phyloP scores from a whole-genome alignment of 2,888 invertebrate genomes.

The Homarus gammarus region DNA sequence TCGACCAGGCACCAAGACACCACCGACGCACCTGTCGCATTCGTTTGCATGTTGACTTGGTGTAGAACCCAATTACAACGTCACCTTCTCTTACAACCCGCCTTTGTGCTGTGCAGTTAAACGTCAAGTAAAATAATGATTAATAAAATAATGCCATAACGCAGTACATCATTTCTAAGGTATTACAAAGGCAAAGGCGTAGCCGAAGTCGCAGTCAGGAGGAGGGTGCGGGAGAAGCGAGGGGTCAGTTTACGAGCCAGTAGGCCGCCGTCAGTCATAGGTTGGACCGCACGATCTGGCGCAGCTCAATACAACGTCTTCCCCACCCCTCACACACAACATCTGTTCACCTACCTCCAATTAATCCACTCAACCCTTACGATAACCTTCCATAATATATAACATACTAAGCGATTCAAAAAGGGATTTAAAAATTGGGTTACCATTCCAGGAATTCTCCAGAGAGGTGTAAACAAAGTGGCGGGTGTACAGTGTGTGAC shows the following conservation, averaged over 20 bases:
- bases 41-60: neutral
- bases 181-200: neutral
- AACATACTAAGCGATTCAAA: neutral
- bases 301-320: constrained; percentile 44
- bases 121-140: neutral
- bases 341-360: constrained; percentile 27
- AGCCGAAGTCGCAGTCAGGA: constrained; percentile 29
- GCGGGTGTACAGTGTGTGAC: neutral
- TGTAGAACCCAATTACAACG: neutral
- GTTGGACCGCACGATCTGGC: constrained; percentile 37
- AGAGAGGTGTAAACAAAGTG: too few relatives aligned
- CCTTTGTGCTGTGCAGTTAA: neutral
- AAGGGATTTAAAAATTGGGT: too few relatives aligned
- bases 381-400: neutral
- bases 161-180: too few relatives aligned
- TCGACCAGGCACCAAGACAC: neutral
- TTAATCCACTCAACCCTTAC: constrained; percentile 16
- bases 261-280: constrained; percentile 48
- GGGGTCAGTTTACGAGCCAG: constrained; percentile 51
- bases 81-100: neutral
- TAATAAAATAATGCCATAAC: neutral
- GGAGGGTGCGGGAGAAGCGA: constrained; percentile 3
- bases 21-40: neutral
- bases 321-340: constrained; percentile 17
- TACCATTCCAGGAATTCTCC: too few relatives aligned